A percentile compares a stretch with the other conserved stretches of the same genome.
phyloP scores from a whole-genome alignment of 1,140 invertebrate genomes.

The Pteromalus puparum region DNA sequence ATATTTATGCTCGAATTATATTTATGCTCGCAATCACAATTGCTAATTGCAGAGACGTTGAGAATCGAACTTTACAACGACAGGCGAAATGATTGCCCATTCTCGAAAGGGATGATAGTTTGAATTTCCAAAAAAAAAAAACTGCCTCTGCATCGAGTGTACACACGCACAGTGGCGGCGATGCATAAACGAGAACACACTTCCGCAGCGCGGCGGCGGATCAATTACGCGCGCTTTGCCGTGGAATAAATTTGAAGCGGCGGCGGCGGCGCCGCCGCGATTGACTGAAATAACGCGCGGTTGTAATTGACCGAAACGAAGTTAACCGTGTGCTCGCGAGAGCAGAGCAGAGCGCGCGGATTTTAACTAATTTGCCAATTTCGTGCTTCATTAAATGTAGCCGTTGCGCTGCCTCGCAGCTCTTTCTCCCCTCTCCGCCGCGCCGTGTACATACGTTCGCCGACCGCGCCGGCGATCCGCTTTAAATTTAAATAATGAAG shows the following conservation, averaged over 20 bases:
- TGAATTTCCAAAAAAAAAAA: neutral
- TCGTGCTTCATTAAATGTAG: constrained; percentile 65
- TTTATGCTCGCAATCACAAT: neutral
- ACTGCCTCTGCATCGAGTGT: neutral
- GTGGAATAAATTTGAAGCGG: constrained; percentile 54
- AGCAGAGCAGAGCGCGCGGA: no score
- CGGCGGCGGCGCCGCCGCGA: constrained; percentile 37
- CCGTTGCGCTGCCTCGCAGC: constrained; percentile 38
- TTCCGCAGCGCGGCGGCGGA: neutral
- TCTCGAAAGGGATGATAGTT: no score
- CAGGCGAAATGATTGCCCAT: no score
- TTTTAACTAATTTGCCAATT: constrained; percentile 69
- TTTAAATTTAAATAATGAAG: constrained; percentile 57
- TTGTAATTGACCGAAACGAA: constrained; percentile 63
- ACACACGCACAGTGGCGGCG: neutral
- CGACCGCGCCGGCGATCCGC: constrained; percentile 49
- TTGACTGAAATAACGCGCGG: constrained; percentile 58
- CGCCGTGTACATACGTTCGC: constrained; percentile 28
- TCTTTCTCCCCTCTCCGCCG: neutral
- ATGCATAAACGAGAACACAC: neutral
- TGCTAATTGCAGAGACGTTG: neutral
- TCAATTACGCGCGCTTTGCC: constrained; percentile 42
- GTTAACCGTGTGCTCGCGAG: constrained; percentile 49
- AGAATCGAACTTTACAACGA: neutral
- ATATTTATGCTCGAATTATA: neutral